Evolutionary conservation across 1,140 invertebrate species (phyloP), one percentile per base, ranked within the genome.

Genomic region (Drosophila paulistorum): DNA sequence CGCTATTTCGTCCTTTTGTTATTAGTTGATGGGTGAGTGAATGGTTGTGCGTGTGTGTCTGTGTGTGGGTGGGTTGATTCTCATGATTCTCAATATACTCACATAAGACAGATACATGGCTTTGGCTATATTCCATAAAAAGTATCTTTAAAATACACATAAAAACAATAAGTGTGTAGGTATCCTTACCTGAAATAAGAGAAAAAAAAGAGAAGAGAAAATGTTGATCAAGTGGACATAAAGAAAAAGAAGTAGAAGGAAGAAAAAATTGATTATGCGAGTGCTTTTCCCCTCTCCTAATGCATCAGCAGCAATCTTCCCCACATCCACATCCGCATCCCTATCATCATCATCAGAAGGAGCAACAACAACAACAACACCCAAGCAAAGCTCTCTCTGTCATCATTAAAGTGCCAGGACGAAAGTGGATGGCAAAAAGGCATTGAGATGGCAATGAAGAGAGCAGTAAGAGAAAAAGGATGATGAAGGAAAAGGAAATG

Each of bases 61-160:
- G 42, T 17, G 7, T 7, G 14, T 51, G 45, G 1, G 20, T 23
- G 20, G 20, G 17, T 20, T 51, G 17, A 35, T 4, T 59, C 14
- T 58, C 23, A 7, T 35, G 35, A 13, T 65, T 33, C 33, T 41
- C 9, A 17, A 37, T 61, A 74, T 75, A 75, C 73, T 75, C 73
- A 75, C 73, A 54, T 75, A 75, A 58, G 73, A 74, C 63, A 75
- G 64, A 74, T 75, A 75, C 73, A 75, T 75, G 57, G 51, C 71
- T 75, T 67, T 61, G 72, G 45, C 45, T 67, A 74, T 74, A 74
- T 74, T 20, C 71, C 74, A 76, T 69, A 60, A 60, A 76, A 69
- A 75, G 71, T 76, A 72, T 67, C 72, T 72, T 62, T 48, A 64
- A 26, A 74, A 76, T 41, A 74, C 71, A 74, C 72, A 74, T 65